phyloP scores from a whole-genome alignment of 1,140 invertebrate species.

The Lucilia sericata region DNA sequence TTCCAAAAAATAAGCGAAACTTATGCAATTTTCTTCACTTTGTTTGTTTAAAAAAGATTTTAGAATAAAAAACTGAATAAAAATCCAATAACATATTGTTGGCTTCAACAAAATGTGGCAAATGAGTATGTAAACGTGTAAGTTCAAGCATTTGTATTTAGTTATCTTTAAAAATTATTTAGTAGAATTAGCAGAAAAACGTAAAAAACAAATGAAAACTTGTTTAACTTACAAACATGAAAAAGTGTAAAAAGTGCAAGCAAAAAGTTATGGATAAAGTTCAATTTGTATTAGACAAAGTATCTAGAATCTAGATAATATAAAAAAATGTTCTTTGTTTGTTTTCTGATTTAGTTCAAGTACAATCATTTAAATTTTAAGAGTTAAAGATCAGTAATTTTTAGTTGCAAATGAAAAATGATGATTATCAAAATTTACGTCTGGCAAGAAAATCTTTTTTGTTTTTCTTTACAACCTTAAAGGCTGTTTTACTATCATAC shows the following conservation, averaged over 20 bases:
- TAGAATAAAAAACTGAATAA: neutral
- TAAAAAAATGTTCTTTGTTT: neutral
- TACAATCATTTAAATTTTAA: neutral
- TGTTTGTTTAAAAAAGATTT: neutral
- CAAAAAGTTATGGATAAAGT: slow-evolving; percentile 32
- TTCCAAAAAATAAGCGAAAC: neutral
- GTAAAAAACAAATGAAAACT: too few species aligned
- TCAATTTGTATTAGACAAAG: slow-evolving; percentile 26
- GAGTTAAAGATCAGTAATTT: neutral
- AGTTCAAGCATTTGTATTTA: neutral
- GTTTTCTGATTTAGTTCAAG: neutral
- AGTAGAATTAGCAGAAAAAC: neutral
- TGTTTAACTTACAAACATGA: too few species aligned
- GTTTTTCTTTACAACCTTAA: too few species aligned
- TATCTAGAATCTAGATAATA: neutral
- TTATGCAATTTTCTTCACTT: slow-evolving; percentile 12
- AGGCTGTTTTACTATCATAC: too few species aligned
- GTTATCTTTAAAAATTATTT: slow-evolving; percentile 11
- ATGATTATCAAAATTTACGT: too few species aligned
- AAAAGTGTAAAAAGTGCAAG: neutral
- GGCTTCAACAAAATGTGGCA: neutral
- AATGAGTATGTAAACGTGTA: neutral
- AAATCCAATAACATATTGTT: slow-evolving; percentile 16
- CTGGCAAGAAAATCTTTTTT: too few species aligned
- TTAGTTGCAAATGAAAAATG: neutral